Base-by-base conservation (phyloP, 2,888 invertebrate species). In the Apocheima hispidaria region DNA sequence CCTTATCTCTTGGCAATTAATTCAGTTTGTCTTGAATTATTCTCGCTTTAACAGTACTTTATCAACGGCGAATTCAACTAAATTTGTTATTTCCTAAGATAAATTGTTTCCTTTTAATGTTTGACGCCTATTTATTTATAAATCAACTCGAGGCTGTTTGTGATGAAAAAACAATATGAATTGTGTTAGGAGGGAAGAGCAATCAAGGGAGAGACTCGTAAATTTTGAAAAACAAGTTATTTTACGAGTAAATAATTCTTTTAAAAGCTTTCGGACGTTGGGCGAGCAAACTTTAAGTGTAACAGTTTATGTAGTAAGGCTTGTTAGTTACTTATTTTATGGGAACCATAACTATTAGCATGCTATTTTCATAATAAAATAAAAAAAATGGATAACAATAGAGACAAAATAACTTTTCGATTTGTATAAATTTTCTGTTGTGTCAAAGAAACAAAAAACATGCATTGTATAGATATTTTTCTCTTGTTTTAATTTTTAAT, bases 1-100 rank as follows among this genome's bases (percentile, higher is more conserved):
- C 73, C 76, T 83, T 85, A 84, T 86, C 85, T 82, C 67, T 55
- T 55, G 68, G 74, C 77, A 81, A 86, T 86, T 86, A 86, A 83
- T 84, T 81, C 71, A 72, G 75, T 78, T 78, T 74, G 76, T 72
- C 71, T 74, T 72, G 74, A 77, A 77, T 69, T 66, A 69, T 75
- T 77, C 72, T 58, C 70, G 66, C 72, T 75, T 75, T 71, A 70
- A 72, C 71, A 71, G 72, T 72, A 77, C 74, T 81, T 82, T 83
- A 81, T 82, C 82, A 78, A 75, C 50, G 54, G 55, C 65, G 49
- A 77, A 77, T 75, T 77, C 69, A 68, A 73, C 66, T 73, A 69
- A 82, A 79, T 79, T 81, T 77, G 73, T 57, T 62, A 62, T 57
- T 57, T 61, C 46, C 60, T 35, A 6, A 56, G 63, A 58, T 48